These are phyloP conservation scores for Dryococelus australis DNA, from an alignment of 2,888 invertebrate genomes.

Conservation along the genomic window DNA sequence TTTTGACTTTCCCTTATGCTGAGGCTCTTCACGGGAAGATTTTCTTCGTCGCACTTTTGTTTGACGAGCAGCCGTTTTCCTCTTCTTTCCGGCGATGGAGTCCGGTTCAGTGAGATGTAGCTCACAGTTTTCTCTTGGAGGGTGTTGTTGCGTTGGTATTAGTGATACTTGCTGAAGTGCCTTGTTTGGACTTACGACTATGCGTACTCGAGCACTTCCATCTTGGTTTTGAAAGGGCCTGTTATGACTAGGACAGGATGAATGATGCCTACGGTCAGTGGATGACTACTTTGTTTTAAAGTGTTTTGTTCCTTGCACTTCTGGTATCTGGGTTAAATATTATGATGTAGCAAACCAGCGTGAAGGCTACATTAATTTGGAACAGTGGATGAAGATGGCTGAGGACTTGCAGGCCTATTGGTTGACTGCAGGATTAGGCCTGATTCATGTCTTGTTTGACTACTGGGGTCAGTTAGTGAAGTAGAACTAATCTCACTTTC, in stretches of 20 bases:
- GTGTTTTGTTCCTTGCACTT: background rate
- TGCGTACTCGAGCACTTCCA: too few relatives aligned
- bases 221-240: too few relatives aligned
- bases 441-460: background rate
- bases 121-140: conserved; percentile 17
- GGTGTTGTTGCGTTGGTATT: background rate
- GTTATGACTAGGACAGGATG: too few relatives aligned
- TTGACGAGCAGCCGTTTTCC: background rate
- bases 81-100: conserved; percentile 4
- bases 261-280: too few relatives aligned
- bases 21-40: too few relatives aligned
- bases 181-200: conserved; percentile 28
- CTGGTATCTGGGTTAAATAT: background rate
- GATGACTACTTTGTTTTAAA: too few relatives aligned
- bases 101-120: background rate
- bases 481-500: background rate
- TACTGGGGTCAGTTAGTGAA: background rate
- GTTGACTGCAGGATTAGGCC: background rate
- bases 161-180: conserved; percentile 19
- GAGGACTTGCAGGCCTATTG: background rate
- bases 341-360: background rate
- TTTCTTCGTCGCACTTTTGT: background rate
- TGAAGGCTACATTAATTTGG: background rate
- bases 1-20: background rate
- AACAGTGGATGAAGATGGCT: background rate